Percentiles rank a stretch among this genome's conserved stretches.
Evolutionary conservation across 2,888 invertebrate genomes (phyloP).

Genomic region (Drosophila percnosoma): DNA sequence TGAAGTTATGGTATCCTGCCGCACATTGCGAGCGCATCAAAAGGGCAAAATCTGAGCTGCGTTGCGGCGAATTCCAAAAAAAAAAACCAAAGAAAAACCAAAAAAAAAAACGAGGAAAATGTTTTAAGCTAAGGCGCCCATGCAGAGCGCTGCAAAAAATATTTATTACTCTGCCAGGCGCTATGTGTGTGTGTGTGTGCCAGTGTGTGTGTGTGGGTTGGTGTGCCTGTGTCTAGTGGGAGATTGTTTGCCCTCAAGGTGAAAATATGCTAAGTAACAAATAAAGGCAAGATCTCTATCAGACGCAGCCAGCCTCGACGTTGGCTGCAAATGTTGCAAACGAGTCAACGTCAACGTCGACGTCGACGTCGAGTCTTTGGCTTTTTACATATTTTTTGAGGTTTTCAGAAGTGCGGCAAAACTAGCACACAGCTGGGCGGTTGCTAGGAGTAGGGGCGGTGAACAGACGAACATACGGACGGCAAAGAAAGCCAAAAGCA

Average conservation of each 20-base stretch:
- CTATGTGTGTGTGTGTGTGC: slow-evolving; percentile 10
- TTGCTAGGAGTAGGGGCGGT: background rate
- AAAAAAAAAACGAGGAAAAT: slow-evolving; percentile 18
- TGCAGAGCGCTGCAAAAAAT: slow-evolving; percentile 64
- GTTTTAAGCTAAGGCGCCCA: slow-evolving; percentile 50
- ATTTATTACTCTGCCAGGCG: slow-evolving; percentile 70
- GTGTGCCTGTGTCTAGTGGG: slow-evolving; percentile 65
- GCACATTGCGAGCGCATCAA: slow-evolving; percentile 37
- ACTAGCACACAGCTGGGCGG: slow-evolving; percentile 49
- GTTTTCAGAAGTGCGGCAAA: slow-evolving; percentile 68
- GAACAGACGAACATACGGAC: slow-evolving; percentile 21
- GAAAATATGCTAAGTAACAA: slow-evolving; percentile 81
- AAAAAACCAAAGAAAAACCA: background rate
- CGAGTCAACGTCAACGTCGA: slow-evolving; percentile 54
- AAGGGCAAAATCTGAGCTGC: slow-evolving; percentile 42
- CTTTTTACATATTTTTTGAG: slow-evolving; percentile 76
- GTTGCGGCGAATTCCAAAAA: slow-evolving; percentile 42
- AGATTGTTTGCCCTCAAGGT: slow-evolving; percentile 78
- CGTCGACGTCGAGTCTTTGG: slow-evolving; percentile 55
- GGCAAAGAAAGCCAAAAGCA: slow-evolving; percentile 72
- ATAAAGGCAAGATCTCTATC: slow-evolving; percentile 79
- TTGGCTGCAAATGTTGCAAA: slow-evolving; percentile 60
- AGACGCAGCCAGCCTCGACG: slow-evolving; percentile 28
- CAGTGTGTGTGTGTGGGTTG: slow-evolving; percentile 13
- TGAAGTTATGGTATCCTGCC: slow-evolving; percentile 35